Conservation (phyloP, 2,113 vertebrate genomes). For the Tylochromis polylepis region DNA sequence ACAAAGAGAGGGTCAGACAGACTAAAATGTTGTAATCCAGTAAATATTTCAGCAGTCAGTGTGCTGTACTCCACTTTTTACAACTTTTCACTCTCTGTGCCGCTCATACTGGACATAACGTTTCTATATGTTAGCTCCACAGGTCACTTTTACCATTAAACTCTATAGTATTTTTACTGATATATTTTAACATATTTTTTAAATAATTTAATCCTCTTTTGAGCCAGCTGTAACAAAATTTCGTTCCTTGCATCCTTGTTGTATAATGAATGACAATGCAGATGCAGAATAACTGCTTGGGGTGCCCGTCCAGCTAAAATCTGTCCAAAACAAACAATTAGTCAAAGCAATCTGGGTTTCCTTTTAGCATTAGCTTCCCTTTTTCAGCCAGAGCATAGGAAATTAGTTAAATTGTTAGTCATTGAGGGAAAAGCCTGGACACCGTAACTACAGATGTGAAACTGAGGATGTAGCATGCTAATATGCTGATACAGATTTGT, state of each 20-base stretch:
- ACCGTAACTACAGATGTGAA: not conserved
- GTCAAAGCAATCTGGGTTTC: not conserved
- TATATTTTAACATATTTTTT: not conserved
- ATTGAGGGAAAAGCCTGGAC: not conserved
- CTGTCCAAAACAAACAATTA: not conserved
- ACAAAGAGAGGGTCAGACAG: not conserved
- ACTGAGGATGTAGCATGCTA: not conserved
- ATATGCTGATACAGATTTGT: not conserved
- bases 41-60: not conserved
- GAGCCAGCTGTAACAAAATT: accelerated
- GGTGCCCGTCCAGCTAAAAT: not conserved
- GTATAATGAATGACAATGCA: not conserved
- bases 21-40: not conserved
- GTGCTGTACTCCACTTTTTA: not conserved
- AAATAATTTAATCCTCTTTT: not conserved
- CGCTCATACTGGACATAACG: no score
- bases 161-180: not conserved
- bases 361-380: not conserved
- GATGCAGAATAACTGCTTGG: not conserved
- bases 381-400: not conserved
- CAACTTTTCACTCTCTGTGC: not conserved
- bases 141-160: not conserved
- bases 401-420: not conserved
- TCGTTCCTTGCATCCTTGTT: not conserved
- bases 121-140: no score